These are phyloP conservation scores for Odobenus rosmarus DNA, from an alignment of 2,113 vertebrate species.

Conservation along the genomic window DNA sequence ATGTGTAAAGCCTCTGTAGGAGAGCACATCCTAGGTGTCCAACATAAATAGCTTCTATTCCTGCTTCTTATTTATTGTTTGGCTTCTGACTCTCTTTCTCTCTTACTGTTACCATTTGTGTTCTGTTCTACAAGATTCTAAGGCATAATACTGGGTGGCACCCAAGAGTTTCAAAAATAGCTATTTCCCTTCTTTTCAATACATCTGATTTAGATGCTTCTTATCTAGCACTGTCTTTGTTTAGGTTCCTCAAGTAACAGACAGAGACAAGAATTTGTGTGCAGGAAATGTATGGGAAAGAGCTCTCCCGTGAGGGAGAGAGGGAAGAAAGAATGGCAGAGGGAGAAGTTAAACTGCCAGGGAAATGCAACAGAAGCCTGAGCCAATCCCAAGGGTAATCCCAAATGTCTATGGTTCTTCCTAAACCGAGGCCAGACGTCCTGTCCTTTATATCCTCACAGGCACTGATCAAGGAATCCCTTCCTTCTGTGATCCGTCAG, in stretches of 20 bases:
- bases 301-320: background rate
- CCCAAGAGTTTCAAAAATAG: background rate
- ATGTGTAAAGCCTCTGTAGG: background rate
- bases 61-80: background rate
- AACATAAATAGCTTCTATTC: background rate
- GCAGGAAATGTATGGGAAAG: background rate
- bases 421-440: background rate
- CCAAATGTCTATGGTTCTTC: background rate
- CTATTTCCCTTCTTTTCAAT: background rate
- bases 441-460: background rate
- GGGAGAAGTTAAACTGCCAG: background rate
- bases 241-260: background rate
- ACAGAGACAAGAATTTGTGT: background rate
- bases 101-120: background rate
- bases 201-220: background rate
- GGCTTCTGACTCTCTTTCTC: background rate
- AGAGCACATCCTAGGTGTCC: background rate
- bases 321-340: background rate
- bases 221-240: background rate
- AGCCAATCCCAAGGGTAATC: background rate
- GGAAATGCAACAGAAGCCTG: background rate
- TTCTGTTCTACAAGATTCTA: background rate
- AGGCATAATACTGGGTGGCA: background rate
- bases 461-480: background rate
- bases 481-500: background rate